A percentile compares a stretch with the other conserved stretches of the same genome.
Evolutionary conservation across 2,888 invertebrate species (phyloP).

Genomic region (Brenthis hecate): DNA sequence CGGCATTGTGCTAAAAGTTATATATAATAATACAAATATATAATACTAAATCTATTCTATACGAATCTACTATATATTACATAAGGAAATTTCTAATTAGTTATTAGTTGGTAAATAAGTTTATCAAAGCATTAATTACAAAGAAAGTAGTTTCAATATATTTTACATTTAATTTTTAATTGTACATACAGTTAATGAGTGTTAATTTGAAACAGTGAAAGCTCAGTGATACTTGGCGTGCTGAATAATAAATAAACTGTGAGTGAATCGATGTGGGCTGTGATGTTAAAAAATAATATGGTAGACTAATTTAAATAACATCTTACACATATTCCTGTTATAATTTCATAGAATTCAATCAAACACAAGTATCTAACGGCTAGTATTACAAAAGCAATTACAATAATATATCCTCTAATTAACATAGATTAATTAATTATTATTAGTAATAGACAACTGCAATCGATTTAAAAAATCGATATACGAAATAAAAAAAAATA

Average conservation of each 20-base stretch:
- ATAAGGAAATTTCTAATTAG: neutral
- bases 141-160: neutral
- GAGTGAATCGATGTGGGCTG: slow-evolving; percentile 14
- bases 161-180: neutral
- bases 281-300: slow-evolving; percentile 1
- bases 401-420: no score
- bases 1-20: slow-evolving; percentile 81
- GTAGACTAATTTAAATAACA: neutral
- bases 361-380: neutral
- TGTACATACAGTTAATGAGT: neutral
- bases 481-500: neutral
- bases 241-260: slow-evolving; percentile 3
- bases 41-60: neutral
- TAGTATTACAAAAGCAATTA: neutral
- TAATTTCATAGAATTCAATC: slow-evolving; percentile 20
- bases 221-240: slow-evolving; percentile 18
- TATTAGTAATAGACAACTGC: neutral
- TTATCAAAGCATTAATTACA: slow-evolving; percentile 20
- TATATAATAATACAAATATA: slow-evolving; percentile 41
- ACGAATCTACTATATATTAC: neutral
- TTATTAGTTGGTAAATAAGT: slow-evolving; percentile 17
- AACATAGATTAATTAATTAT: no score
- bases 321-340: neutral
- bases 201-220: slow-evolving; percentile 14
- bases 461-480: neutral